These are phyloP conservation scores for Armadillidium nasatum DNA, from an alignment of 1,140 invertebrate species.

Conservation along the genomic window DNA sequence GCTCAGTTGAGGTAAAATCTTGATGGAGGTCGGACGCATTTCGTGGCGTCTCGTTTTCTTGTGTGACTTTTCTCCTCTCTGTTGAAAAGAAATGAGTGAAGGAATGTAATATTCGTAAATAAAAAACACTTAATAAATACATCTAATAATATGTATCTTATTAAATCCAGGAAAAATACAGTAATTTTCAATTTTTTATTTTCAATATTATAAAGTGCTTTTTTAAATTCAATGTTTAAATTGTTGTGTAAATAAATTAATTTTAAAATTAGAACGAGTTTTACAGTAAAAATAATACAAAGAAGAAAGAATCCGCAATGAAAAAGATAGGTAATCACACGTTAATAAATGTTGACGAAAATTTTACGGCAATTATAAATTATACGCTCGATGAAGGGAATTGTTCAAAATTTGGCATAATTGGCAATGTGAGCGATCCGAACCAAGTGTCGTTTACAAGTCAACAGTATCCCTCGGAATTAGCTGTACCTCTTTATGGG, in stretches of 20 bases:
- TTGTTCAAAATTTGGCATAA: background rate
- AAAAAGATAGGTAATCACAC: background rate
- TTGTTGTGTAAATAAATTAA: background rate
- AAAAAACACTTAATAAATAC: background rate
- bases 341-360: background rate
- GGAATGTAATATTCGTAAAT: background rate
- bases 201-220: background rate
- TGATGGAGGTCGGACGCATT: background rate
- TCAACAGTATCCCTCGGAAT: background rate
- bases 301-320: background rate
- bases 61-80: background rate
- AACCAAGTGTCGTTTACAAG: background rate
- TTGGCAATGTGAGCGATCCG: background rate
- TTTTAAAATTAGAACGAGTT: background rate
- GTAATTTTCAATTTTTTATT: background rate
- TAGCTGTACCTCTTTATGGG: constrained; percentile 57
- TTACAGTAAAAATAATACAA: background rate
- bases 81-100: background rate
- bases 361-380: background rate
- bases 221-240: background rate
- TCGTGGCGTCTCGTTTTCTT: background rate
- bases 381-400: background rate
- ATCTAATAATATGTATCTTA: background rate
- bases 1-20: background rate
- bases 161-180: background rate